Evolutionary conservation across 2,888 invertebrate species (phyloP), one percentile per base, ranked within the genome.

Genomic region (Oscheius sp.): DNA sequence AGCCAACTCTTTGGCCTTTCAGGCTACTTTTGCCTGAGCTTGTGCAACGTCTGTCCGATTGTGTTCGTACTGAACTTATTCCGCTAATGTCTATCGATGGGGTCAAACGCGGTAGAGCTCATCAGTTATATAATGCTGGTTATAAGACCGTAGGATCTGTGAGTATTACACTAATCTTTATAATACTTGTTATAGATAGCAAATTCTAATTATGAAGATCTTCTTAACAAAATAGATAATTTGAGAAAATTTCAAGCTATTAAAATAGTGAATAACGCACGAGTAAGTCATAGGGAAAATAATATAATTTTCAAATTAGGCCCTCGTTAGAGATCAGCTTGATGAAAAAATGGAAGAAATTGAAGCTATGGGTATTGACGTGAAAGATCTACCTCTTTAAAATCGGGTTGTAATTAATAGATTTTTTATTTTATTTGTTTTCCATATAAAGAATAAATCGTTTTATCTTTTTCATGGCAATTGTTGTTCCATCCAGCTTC

Each of bases 21-120:
- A 91, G 92, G 35, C 92, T 93, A 79, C 90, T 97, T 76, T 90
- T 98, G 12, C 87, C 87, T 7, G 86, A 92, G 76, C 93, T 97
- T 88, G 92, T 93, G 41, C 91, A 92, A 81, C 91, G 93, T 74
- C 91, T 97, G 84, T 92, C 93, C 76, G 93, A 93, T 88, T 95
- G 95, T 89, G 94, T 94, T 73, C 92, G 93, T 12, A 90, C 92
- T 0, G 95, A 95, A 83, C 90, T 97, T 70, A 90, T 93, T 43
- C 93, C 93, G 13, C 91, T 98, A 23, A 92, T 97, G 93, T 94
- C 95, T 80, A 91, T 97, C 81, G 96, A 96, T 1, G 92, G 93
- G 23, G 95, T 97, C 2, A 94, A 93, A 91, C 92, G 93, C 93
- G 93, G 93, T 76, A 92, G 96, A 76, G 96, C 96, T 0, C 91